These are phyloP conservation scores for Bilobella aurantiaca DNA, from an alignment of 1,140 invertebrate genomes.

Conservation along the genomic window DNA sequence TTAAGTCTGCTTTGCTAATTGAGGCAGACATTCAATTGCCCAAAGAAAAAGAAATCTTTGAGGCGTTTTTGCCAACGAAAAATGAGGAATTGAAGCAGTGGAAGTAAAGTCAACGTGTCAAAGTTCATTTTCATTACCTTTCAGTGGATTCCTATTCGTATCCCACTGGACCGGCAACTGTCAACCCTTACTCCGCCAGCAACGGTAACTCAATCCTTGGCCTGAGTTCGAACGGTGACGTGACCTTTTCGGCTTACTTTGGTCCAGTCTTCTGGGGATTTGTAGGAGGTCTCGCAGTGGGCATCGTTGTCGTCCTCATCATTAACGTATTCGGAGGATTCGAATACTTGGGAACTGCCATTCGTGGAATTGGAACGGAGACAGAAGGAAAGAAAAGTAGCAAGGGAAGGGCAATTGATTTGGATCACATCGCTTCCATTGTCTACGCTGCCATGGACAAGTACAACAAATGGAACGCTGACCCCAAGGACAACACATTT, in stretches of 20 bases:
- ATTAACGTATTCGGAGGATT: slow-evolving; percentile 19
- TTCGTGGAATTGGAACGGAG: slow-evolving; percentile 9
- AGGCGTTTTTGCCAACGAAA: too few species aligned
- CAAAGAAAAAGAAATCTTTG: too few species aligned
- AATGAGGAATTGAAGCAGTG: too few species aligned
- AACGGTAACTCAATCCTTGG: slow-evolving; percentile 9
- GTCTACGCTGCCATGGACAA: slow-evolving; percentile 29
- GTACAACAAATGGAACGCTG: slow-evolving; percentile 18
- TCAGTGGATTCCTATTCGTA: background rate
- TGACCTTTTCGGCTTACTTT: slow-evolving; percentile 22
- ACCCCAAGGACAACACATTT: background rate
- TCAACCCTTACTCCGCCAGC: background rate
- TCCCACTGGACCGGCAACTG: background rate
- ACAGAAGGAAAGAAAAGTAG: background rate
- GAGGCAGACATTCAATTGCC: too few species aligned
- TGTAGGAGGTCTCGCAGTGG: background rate
- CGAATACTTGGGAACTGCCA: slow-evolving; percentile 15
- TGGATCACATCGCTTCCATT: slow-evolving; percentile 26
- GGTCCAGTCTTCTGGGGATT: slow-evolving; percentile 26
- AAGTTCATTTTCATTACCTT: slow-evolving; percentile 4
- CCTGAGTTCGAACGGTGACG: slow-evolving; percentile 16
- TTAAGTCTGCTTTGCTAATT: too few species aligned
- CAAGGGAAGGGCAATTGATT: slow-evolving; percentile 23
- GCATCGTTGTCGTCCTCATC: slow-evolving; percentile 12
- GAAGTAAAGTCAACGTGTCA: background rate